Evolutionary conservation across 2,888 invertebrate species (phyloP).

Genomic region (Apoda limacodes): DNA sequence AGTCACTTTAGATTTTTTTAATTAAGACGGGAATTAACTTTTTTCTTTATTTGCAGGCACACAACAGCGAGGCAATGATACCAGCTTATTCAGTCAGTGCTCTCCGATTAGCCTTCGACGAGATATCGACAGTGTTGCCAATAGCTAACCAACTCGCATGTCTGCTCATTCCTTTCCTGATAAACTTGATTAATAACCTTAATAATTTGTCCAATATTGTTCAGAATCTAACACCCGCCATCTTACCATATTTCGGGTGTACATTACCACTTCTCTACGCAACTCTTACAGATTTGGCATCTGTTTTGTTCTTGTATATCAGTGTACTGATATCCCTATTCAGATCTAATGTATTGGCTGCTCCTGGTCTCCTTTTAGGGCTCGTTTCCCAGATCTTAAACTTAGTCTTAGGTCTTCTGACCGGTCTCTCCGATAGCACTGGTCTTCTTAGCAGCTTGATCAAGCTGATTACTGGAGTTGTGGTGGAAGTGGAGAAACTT

Average conservation of each 20-base stretch:
- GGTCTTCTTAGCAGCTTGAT: conserved; percentile 45
- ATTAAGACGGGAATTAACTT: too few relatives aligned
- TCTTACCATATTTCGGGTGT: conserved; percentile 56
- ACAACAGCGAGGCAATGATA: conserved; percentile 47
- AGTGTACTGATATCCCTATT: conserved; percentile 54
- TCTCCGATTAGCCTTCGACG: conserved; percentile 50
- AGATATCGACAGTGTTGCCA: conserved; percentile 48
- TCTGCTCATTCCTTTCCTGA: conserved; percentile 49
- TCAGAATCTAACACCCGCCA: conserved; percentile 53
- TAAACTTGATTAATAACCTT: conserved; percentile 55
- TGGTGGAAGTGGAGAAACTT: conserved; percentile 52
- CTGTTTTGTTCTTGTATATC: conserved; percentile 53
- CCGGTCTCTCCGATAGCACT: conserved; percentile 44
- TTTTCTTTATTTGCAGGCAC: conserved; percentile 28
- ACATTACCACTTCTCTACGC: conserved; percentile 52
- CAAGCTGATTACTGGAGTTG: conserved; percentile 43
- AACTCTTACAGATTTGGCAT: conserved; percentile 53
- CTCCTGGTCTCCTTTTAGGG: conserved; percentile 43
- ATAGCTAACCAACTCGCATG: conserved; percentile 52
- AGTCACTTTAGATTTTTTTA: too few relatives aligned
- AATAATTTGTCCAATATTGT: conserved; percentile 59
- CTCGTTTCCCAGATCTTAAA: conserved; percentile 44
- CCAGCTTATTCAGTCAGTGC: conserved; percentile 57
- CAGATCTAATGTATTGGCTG: conserved; percentile 49
- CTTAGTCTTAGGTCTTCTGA: conserved; percentile 41